These are phyloP conservation scores for Polyodon spathula DNA, from an alignment of 2,113 vertebrate genomes.

Conservation along the genomic window DNA sequence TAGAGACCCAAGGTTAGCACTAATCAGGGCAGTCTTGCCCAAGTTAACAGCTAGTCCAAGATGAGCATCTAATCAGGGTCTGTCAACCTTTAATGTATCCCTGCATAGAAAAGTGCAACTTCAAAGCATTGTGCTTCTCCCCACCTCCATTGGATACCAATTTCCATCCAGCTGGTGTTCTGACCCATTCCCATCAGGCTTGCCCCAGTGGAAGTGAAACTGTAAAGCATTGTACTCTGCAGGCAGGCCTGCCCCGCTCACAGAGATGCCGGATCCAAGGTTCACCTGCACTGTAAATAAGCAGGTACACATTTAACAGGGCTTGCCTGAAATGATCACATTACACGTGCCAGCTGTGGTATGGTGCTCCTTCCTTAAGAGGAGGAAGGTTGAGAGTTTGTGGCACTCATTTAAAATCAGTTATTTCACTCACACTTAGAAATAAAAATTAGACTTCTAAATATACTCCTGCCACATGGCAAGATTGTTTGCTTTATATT, in stretches of 20 bases:
- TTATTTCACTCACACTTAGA: too few species aligned
- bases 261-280: constrained; percentile 47
- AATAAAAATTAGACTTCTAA: too few species aligned
- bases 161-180: constrained; percentile 67
- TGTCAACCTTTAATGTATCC: not conserved
- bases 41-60: too few species aligned
- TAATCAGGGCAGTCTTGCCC: too few species aligned
- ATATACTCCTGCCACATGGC: too few species aligned
- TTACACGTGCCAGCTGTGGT: too few species aligned
- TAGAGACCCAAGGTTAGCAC: too few species aligned
- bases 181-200: constrained; percentile 45
- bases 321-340: not conserved
- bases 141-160: constrained; percentile 72
- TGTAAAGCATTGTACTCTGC: constrained; percentile 56
- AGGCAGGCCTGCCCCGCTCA: constrained; percentile 55
- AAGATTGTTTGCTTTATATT: too few species aligned
- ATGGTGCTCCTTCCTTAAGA: too few species aligned
- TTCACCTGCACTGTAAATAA: constrained; percentile 39
- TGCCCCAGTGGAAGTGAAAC: constrained; percentile 82
- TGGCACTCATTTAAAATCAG: too few species aligned
- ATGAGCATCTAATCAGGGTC: too few species aligned
- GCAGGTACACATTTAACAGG: not conserved
- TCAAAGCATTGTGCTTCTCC: not conserved
- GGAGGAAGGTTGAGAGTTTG: too few species aligned
- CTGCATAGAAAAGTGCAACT: not conserved